Evolutionary conservation across 2,888 invertebrate genomes (phyloP).

Genomic region (Dryobotodes eremita): DNA sequence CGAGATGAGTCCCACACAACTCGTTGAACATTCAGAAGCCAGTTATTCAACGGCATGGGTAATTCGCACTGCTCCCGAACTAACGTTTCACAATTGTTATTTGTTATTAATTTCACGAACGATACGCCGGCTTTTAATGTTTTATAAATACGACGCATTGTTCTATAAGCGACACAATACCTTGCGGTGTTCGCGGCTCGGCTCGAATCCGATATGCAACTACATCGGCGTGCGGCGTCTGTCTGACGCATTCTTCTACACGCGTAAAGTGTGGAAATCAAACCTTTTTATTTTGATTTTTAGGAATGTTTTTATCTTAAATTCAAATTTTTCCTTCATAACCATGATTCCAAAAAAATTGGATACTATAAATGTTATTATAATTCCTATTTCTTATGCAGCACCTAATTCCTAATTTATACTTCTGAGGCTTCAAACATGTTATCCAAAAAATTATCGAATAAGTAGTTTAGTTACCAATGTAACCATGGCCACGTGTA

Average conservation of each 20-base stretch:
- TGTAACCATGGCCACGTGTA: conserved; percentile 51
- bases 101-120: conserved; percentile 91
- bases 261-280: conserved; percentile 67
- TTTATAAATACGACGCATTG: conserved; percentile 91
- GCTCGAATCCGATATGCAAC: conserved; percentile 86
- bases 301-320: neutral
- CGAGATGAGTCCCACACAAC: conserved; percentile 60
- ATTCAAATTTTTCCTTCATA: neutral
- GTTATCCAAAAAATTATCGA: conserved; percentile 6
- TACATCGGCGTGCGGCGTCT: conserved; percentile 75
- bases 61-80: conserved; percentile 89
- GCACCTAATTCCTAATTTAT: neutral
- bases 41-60: conserved; percentile 86
- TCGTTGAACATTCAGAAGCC: conserved; percentile 70
- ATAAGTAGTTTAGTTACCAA: conserved; percentile 42
- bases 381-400: neutral
- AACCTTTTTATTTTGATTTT: conserved; percentile 38
- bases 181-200: conserved; percentile 83
- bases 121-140: conserved; percentile 90
- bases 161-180: conserved; percentile 90
- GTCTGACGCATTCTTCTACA: conserved; percentile 83
- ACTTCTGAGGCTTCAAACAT: neutral
- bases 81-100: conserved; percentile 91
- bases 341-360: neutral
- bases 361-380: neutral